phyloP scores from a whole-genome alignment of 2,888 invertebrate genomes.

The Loripinus fragilis region DNA sequence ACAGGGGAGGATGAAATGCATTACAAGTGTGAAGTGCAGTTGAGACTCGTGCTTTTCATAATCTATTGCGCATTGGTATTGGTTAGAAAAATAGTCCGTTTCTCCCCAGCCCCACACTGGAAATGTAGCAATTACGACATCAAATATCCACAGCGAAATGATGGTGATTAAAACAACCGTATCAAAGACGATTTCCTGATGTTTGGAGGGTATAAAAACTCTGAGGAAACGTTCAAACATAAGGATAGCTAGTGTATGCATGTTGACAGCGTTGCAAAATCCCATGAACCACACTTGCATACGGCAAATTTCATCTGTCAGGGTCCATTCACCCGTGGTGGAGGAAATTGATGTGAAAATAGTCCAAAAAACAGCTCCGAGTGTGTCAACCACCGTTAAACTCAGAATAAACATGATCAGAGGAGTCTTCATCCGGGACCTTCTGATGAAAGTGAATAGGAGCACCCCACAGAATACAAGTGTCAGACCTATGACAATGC shows the following conservation, averaged over 20 bases:
- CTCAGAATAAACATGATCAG: constrained; percentile 45
- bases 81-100: constrained; percentile 54
- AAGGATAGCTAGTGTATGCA: constrained; percentile 63
- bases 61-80: constrained; percentile 70
- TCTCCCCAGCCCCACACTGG: constrained; percentile 70
- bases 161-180: constrained; percentile 62
- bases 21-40: constrained; percentile 64
- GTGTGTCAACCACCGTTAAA: constrained; percentile 63
- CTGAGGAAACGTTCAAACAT: constrained; percentile 66
- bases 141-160: constrained; percentile 62
- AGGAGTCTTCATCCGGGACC: constrained; percentile 57
- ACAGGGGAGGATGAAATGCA: constrained; percentile 65
- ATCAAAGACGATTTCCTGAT: constrained; percentile 65
- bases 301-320: constrained; percentile 62
- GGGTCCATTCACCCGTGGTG: constrained; percentile 53
- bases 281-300: constrained; percentile 64
- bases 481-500: constrained; percentile 36
- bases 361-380: constrained; percentile 66
- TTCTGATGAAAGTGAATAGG: constrained; percentile 46
- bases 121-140: constrained; percentile 64
- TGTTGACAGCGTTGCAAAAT: constrained; percentile 63
- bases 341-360: constrained; percentile 56
- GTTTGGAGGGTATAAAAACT: constrained; percentile 69
- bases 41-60: constrained; percentile 61
- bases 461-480: constrained; percentile 49